Percentiles rank a stretch among this genome's conserved stretches.
These are phyloP conservation scores for Drosophila kokeensis DNA, from an alignment of 2,888 invertebrate genomes.

Conservation along the genomic window DNA sequence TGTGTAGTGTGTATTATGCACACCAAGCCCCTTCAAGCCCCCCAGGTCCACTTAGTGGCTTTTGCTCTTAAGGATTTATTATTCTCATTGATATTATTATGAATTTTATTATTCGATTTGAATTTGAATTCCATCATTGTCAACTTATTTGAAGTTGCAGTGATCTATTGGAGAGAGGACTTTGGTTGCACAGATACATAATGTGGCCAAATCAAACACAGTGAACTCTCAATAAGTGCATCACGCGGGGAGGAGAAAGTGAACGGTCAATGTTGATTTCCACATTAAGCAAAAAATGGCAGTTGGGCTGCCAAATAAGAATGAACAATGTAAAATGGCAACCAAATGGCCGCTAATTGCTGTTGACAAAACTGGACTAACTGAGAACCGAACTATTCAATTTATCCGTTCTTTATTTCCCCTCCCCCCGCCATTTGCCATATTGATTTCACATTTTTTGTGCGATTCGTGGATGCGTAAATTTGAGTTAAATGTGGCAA, in stretches of 20 bases:
- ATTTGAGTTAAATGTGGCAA: constrained; percentile 35
- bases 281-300: constrained; percentile 1
- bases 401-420: neutral
- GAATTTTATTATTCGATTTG: neutral
- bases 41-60: neutral
- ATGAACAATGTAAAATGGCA: constrained; percentile 10
- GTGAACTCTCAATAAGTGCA: neutral
- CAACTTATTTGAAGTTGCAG: neutral
- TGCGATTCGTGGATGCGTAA: constrained; percentile 28
- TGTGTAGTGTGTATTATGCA: neutral
- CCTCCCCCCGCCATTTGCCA: neutral
- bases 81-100: neutral
- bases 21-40: neutral
- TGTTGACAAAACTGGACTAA: constrained; percentile 40
- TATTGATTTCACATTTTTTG: constrained; percentile 1
- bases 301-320: neutral
- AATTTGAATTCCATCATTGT: neutral
- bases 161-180: neutral
- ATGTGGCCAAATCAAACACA: neutral
- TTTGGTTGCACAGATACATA: neutral
- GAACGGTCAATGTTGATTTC: constrained; percentile 14
- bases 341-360: constrained; percentile 53
- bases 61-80: neutral
- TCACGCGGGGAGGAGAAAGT: neutral
- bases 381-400: constrained; percentile 21